Evolutionary conservation across 2,797 vertebrate genomes (phyloP).

Genomic region (Phrynocephalus guinanensis): DNA sequence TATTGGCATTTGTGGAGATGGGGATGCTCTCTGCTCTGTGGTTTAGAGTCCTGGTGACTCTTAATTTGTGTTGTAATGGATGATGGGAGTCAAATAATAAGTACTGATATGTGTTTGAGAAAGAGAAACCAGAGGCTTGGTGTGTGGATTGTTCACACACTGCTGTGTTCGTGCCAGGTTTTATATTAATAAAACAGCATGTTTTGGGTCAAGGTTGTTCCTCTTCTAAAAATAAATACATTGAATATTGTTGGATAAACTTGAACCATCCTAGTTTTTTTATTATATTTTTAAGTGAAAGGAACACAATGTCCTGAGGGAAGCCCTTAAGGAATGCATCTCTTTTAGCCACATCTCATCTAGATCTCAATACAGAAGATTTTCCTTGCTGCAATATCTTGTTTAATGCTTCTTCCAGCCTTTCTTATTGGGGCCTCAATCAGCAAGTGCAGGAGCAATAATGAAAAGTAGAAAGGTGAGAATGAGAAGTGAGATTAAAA

Average conservation of each 20-base stretch:
- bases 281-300: constrained; percentile 10
- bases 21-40: too few relatives aligned
- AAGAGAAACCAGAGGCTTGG: not conserved
- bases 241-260: constrained; percentile 7
- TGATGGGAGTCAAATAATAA: too few relatives aligned
- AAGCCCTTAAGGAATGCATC: not conserved
- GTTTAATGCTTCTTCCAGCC: constrained; percentile 6
- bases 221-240: not conserved
- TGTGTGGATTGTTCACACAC: not conserved
- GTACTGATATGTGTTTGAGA: too few relatives aligned
- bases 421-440: constrained; percentile 39
- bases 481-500: constrained; percentile 46
- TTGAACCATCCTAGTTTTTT: not conserved
- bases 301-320: not conserved
- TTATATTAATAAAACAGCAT: constrained; percentile 4
- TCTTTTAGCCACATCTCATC: constrained; percentile 12
- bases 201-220: not conserved
- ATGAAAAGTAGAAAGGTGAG: constrained; percentile 54
- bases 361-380: constrained; percentile 10
- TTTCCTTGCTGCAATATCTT: constrained; percentile 31
- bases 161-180: not conserved
- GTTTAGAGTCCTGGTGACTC: too few relatives aligned
- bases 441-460: constrained; percentile 28
- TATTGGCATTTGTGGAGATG: too few relatives aligned
- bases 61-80: too few relatives aligned